Evolutionary conservation across 2,888 invertebrate species (phyloP), one percentile per base, ranked within the genome.

Genomic region (Rosalia funebris): DNA sequence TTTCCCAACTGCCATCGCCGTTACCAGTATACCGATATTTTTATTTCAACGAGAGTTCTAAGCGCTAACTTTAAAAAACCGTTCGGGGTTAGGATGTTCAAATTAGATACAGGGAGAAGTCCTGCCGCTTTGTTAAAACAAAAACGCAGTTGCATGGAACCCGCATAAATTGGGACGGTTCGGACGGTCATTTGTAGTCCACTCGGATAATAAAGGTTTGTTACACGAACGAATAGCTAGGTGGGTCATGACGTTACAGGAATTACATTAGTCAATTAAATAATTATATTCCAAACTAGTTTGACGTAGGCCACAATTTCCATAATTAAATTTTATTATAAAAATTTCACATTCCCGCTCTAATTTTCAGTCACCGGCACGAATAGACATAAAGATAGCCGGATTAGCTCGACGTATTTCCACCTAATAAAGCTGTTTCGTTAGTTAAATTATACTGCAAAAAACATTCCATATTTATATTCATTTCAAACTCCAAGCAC

Each of bases 231-330:
- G 48, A 57, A 47, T 41, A 16, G 17, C 31, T 57, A 41, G 47
- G 57, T 57, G 48, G 57, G 57, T 57, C 57, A 57, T 57, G 57
- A 41, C 48, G 48, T 48, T 57, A 32, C 41, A 48, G 48, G 48
- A 57, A 48, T 56, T 46, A 56, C 47, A 56, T 57, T 57, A 39
- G 47, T 57, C 39, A 57, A 57, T 57, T 57, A 57, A 57, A 57
- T 57, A 44, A 42, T 42, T 42, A 53, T 53, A 44, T 53, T 34
- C 20, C 42, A 65, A 68, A 68, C 39, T 50, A 39, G 39, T 36
- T 20, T 17, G 37, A 12, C 11, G 50, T 25, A 9, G 20, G 37
- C 20, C 25, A 25, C 16, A 39, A 47, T 45, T 45, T 45, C 31
- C 45, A 7, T 15, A 9, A 19, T 44, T 45, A 45, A 31, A 31